Evolutionary conservation across 1,140 invertebrate species (phyloP).

Genomic region (Dysdera silvatica): DNA sequence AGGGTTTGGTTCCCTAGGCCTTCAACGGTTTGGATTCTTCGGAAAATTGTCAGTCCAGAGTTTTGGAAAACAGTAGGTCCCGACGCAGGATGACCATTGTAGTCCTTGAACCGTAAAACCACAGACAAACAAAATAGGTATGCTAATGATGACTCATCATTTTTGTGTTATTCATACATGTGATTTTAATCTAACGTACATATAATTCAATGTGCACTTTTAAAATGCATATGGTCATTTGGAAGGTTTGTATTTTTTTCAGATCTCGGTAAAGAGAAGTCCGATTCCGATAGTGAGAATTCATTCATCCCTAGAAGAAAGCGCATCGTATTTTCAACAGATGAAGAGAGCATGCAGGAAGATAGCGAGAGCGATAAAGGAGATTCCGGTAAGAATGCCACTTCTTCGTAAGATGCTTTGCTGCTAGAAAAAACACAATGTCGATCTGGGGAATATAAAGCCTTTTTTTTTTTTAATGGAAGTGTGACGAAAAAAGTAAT

Average conservation of each 20-base stretch:
- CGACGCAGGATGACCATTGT: too few relatives aligned
- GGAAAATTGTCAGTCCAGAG: too few relatives aligned
- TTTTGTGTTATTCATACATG: background rate
- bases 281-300: conserved; percentile 22
- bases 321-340: conserved; percentile 3
- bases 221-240: background rate
- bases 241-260: background rate
- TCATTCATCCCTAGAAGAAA: conserved; percentile 2
- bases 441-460: background rate
- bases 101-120: too few relatives aligned
- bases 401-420: too few relatives aligned
- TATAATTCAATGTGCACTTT: too few relatives aligned
- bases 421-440: background rate
- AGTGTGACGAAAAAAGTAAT: too few relatives aligned
- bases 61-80: too few relatives aligned
- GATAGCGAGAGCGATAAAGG: conserved; percentile 34
- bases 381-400: conserved; percentile 9
- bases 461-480: background rate
- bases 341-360: conserved; percentile 30
- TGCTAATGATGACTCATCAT: too few relatives aligned
- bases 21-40: too few relatives aligned
- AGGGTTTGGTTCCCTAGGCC: too few relatives aligned
- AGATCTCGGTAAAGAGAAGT: conserved; percentile 13
- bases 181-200: background rate
- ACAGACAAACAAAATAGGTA: too few relatives aligned